Percentiles rank a stretch among this genome's conserved stretches.
Evolutionary conservation across 2,797 vertebrate genomes (phyloP).

Genomic region (Coregonus ussuriensis): DNA sequence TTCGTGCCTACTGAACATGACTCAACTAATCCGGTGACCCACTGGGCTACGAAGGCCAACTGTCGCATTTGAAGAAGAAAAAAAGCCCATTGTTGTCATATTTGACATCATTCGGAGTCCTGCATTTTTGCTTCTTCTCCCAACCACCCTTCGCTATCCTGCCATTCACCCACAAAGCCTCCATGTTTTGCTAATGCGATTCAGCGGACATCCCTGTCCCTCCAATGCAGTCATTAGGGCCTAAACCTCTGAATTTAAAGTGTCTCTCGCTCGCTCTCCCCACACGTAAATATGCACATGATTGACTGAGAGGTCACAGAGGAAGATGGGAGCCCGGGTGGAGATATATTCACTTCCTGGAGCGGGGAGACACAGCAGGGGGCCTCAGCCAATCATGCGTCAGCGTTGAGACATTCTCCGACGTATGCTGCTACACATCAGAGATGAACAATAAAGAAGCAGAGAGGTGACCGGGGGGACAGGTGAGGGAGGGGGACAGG

Average conservation of each 20-base stretch:
- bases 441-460: conserved; percentile 65
- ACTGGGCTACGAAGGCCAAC: conserved; percentile 8
- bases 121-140: conserved; percentile 18
- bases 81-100: not conserved
- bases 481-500: too few species aligned
- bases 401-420: conserved; percentile 56
- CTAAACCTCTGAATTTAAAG: conserved; percentile 68
- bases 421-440: conserved; percentile 66
- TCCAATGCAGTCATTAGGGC: conserved; percentile 71
- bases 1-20: not conserved
- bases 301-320: conserved; percentile 71
- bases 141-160: conserved; percentile 21
- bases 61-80: conserved; percentile 4
- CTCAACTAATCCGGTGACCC: too few species aligned
- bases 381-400: conserved; percentile 60
- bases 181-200: conserved; percentile 53
- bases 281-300: conserved; percentile 75
- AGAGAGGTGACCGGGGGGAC: not conserved
- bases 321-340: conserved; percentile 55
- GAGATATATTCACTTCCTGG: conserved; percentile 64
- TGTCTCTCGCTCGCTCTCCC: conserved; percentile 46
- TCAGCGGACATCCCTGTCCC: conserved; percentile 66
- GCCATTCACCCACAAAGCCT: conserved; percentile 40
- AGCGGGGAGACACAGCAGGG: conserved; percentile 43
- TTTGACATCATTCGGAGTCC: too few species aligned